Conservation (phyloP, 2,888 invertebrate species). For the Spialia ferax region DNA sequence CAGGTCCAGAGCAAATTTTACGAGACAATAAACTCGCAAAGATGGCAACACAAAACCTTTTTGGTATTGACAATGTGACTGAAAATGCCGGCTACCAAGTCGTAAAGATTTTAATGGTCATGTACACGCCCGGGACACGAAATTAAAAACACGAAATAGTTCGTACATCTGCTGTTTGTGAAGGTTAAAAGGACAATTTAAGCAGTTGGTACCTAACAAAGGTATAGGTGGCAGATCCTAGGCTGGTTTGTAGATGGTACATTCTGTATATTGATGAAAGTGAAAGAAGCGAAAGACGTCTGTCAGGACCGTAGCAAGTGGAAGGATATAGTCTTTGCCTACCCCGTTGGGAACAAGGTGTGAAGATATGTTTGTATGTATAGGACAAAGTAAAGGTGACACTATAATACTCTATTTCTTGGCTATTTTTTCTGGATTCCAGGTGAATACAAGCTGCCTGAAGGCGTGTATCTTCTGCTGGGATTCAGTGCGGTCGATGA, state of each 20-base stretch:
- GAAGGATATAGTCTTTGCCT: no score
- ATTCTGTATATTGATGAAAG: no score
- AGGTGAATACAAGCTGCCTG: constrained; percentile 92
- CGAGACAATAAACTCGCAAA: constrained; percentile 7
- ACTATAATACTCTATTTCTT: background rate
- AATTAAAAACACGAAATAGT: constrained; percentile 4
- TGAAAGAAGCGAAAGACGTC: no score
- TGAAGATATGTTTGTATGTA: no score
- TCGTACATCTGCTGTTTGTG: background rate
- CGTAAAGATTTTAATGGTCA: constrained; percentile 4
- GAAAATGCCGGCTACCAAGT: constrained; percentile 7
- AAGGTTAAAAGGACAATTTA: background rate
- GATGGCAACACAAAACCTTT: background rate
- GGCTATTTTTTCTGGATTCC: constrained; percentile 48
- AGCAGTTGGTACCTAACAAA: no score
- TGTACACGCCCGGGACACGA: background rate
- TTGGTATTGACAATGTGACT: constrained; percentile 7
- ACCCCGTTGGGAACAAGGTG: no score
- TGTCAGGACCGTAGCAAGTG: no score
- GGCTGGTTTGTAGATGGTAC: no score
- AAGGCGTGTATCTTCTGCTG: constrained; percentile 95
- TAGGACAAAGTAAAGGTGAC: no score
- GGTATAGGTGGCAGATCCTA: no score
- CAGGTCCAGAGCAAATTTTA: background rate
- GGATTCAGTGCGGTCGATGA: constrained; percentile 97